Conservation (phyloP, 2,113 vertebrate species). For the Azemiops feae region DNA sequence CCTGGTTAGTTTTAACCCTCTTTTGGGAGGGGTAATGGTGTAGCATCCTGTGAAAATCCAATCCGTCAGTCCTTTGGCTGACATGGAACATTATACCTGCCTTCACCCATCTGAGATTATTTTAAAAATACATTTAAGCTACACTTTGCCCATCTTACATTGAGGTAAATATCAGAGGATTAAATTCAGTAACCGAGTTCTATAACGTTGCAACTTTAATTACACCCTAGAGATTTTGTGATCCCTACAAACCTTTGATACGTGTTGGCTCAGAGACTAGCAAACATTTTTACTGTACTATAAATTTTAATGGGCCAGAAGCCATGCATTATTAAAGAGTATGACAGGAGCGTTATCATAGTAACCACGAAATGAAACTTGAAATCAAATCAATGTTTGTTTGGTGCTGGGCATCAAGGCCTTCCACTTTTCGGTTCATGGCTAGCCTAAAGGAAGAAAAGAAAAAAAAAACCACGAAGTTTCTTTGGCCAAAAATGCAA, state of each 20-base stretch:
- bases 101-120: neutral
- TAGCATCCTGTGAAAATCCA: neutral
- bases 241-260: neutral
- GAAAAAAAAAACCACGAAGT: neutral
- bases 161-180: neutral
- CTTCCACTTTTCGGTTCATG: neutral
- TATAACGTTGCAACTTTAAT: neutral
- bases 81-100: neutral
- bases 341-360: neutral
- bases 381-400: neutral
- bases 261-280: neutral
- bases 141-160: neutral
- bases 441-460: neutral
- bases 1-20: neutral
- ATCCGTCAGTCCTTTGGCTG: neutral
- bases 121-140: neutral
- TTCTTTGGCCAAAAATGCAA: neutral
- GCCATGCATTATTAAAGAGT: neutral
- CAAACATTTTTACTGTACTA: neutral
- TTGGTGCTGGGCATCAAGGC: neutral
- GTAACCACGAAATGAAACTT: neutral
- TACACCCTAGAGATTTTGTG: neutral
- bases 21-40: neutral
- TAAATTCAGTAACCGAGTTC: neutral
- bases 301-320: neutral